Evolutionary conservation across 2,888 invertebrate species (phyloP), one percentile per base, ranked within the genome.

Genomic region (Nymphalis urticae): DNA sequence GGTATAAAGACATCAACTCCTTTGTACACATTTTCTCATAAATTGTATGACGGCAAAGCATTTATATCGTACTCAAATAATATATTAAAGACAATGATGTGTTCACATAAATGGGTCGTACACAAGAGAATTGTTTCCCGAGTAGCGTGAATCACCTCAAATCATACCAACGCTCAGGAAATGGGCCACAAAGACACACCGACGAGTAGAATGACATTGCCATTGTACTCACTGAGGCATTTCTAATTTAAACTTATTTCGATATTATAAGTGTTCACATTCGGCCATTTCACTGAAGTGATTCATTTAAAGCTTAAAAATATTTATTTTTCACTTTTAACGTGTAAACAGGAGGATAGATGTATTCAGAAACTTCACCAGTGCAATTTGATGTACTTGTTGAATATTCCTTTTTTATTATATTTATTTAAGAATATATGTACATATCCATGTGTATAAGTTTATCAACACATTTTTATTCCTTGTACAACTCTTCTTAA

Each of bases 91-190:
- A 51, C 50, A 16, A 42, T 60, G 36, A 48, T 42, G 60, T 24
- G 42, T 50, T 50, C 53, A 21, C 53, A 62, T 62, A 68, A 62
- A 68, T 48, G 61, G n/a, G 50, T 62, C 48, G 54, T 24, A 56
- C 63, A 71, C 68, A 61, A 68, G 61, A 48, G 64, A 60, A 63
- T 71, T 71, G 69, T 71, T 71, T 53, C 65, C 51, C 32, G 62
- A 48, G 48, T 32, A 60, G 10, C 71, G 69, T 69, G 71, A 69
- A 56, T 69, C 69, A 71, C 53, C 65, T 68, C 65, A 47, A 59
- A 64, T 19, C 56, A 42, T 53, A 64, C 67, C 61, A 67, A 64
- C 63, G 48, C 13, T 64, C 32, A 62, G 24, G 32, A 58, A 68
- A 71, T 54, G 62, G 70, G 64, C 62, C 68, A 65, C 47, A 59